Evolutionary conservation across 2,113 vertebrate species (phyloP), one percentile per base, ranked within the genome.

Genomic region (Rhinoptilus africanus): DNA sequence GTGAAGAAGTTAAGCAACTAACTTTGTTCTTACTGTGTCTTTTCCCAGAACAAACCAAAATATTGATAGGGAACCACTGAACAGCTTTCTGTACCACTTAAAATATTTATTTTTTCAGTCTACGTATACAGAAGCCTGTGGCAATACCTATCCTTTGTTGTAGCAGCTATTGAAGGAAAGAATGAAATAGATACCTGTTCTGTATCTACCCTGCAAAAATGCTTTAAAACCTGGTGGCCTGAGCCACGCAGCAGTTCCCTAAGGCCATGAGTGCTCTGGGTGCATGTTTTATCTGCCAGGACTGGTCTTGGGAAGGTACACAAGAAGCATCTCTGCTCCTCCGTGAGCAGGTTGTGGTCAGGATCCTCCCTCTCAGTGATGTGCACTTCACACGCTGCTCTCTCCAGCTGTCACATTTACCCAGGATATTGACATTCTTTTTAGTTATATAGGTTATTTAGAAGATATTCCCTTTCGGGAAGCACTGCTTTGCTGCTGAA

Each of bases 321-420:
- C 6, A 13, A 39, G 32, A 1, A 39, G 16, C 35, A 57, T 10
- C 41, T 50, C 62, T 14, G 80, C 30, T 62, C 10, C 56, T 64
- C 23, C 9, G 19, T 4, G 47, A 8, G 47, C 37, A 39, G 14
- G 10, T 1, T 17, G 32, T 12, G 28, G 13, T 15, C 47, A 8
- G 41, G 27, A 6, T 54, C 19, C 10, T 30, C 35, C 45, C 19
- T 27, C 6, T 2, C 53, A 15, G 2, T 0, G 1, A 7, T 7
- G 27, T 1, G 1, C 4, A 1, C n/a, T 10, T 20, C 0, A 12
- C 28, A 4, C 0, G 13, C 14, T 54, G 69, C 60, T 27, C 53
- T 67, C 14, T 8, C 5, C 41, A 37, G 48, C 27, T 35, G 3
- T 24, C 28, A 10, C 8, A 1, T 17, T 27, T 4, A 2, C 4